Percentiles rank a stretch among this genome's conserved stretches.
Evolutionary conservation across 2,888 invertebrate species (phyloP).

Genomic region (Tipula lateralis): DNA sequence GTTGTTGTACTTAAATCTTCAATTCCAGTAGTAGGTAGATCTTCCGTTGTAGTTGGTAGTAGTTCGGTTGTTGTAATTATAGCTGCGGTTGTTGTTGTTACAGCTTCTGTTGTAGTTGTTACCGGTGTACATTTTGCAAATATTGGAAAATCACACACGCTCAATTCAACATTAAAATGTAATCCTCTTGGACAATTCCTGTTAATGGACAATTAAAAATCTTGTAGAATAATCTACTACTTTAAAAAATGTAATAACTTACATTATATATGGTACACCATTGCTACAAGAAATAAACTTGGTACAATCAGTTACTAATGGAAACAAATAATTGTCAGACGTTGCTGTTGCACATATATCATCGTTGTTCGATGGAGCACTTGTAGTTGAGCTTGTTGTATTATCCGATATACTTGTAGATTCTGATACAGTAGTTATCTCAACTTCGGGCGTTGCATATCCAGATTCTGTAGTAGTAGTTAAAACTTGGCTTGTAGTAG

Average conservation of each 20-base stretch:
- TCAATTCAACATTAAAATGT: not conserved
- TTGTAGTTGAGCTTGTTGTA: not conserved
- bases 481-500: not conserved
- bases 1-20: not conserved
- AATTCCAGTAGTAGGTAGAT: no score
- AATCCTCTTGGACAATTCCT: conserved; percentile 25
- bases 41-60: not conserved
- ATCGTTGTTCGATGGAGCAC: not conserved
- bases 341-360: not conserved
- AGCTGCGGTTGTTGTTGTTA: not conserved
- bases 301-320: not conserved
- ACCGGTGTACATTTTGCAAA: not conserved
- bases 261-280: not conserved
- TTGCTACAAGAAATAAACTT: not conserved
- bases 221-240: no score
- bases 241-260: not conserved
- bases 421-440: not conserved
- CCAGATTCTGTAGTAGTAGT: not conserved
- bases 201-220: not conserved
- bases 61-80: not conserved
- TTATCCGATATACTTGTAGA: not conserved
- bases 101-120: not conserved
- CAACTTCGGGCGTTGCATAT: not conserved
- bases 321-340: not conserved
- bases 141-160: not conserved